Evolutionary conservation across 2,797 vertebrate genomes (phyloP).

Genomic region (Vipera ursinii): DNA sequence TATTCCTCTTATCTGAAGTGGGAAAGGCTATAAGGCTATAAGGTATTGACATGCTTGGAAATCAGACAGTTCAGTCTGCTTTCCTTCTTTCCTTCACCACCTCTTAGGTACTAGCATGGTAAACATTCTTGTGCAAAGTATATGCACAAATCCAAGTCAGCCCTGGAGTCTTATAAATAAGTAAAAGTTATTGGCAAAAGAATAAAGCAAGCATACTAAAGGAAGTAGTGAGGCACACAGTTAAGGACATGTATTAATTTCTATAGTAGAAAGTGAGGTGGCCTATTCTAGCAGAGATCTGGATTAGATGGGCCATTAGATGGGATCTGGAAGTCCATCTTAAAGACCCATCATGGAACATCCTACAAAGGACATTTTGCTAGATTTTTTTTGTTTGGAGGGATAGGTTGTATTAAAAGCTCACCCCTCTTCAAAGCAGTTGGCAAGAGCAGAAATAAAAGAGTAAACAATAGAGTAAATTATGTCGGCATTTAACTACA

Average conservation of each 20-base stretch:
- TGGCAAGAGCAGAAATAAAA: not conserved
- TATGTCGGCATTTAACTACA: not conserved
- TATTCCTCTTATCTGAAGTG: not conserved
- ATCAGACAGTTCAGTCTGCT: not conserved
- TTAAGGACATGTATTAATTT: not conserved
- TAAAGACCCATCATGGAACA: not conserved
- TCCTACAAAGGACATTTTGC: not conserved
- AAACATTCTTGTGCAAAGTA: not conserved
- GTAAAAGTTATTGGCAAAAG: not conserved
- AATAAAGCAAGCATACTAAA: not conserved
- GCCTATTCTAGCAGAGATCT: not conserved
- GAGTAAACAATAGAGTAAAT: not conserved
- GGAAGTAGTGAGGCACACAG: not conserved
- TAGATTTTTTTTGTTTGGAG: not conserved
- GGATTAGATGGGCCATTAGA: not conserved
- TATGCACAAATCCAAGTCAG: not conserved
- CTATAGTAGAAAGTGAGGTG: not conserved
- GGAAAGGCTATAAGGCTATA: not conserved
- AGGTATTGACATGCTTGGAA: not conserved
- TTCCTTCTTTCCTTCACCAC: not conserved
- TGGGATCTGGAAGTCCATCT: not conserved
- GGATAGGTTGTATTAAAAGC: not conserved
- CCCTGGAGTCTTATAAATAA: not conserved
- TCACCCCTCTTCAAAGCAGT: not conserved
- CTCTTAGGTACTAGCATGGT: not conserved